Evolutionary conservation across 2,888 invertebrate species (phyloP), one percentile per base, ranked within the genome.

Genomic region (Scotopteryx bipunctaria): DNA sequence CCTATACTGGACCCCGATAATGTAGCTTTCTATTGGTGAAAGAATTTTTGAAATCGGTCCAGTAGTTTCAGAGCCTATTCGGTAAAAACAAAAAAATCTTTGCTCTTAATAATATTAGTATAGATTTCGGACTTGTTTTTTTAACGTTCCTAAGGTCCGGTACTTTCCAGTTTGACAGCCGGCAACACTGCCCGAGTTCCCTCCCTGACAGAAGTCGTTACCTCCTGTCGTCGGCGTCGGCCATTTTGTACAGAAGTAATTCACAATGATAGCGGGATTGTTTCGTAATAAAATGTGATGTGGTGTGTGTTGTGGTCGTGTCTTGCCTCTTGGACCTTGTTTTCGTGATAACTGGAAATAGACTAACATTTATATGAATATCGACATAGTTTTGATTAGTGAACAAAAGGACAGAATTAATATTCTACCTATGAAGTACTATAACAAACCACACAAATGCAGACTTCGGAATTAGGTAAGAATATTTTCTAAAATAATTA

Each of bases 381-480:
- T 19, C 25, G 5, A 43, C 9, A 2, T 3, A 37, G 5, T 9
- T 45, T 35, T 25, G 14, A 23, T 42, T 11, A 27, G 46, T 48
- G 31, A 38, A 19, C 38, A 32, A 50, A 44, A 29, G 48, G 48
- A 48, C 44, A 38, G 25, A 35, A 43, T 37, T 25, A 37, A 48
- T 36, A 31, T 31, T 43, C 36, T 31, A 43, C 53, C 47, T 46
- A 53, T 53, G 48, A 54, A 48, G 44, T 44, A 43, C 46, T 23
- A 1, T 9, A 23, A 35, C 47, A 45, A 52, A 52, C 54, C 52
- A 56, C 56, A 62, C 60, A 60, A 60, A 62, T 62, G 62, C 59
- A 62, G 57, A 50, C 62, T 57, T 50, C 49, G 44, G 50, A 62
- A 52, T 49, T 56, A 58, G 62, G 62, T 62, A 41, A 38, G 33